A percentile compares a stretch with the other conserved stretches of the same genome.
phyloP scores from a whole-genome alignment of 2,797 vertebrate genomes.

The Argentina silus region DNA sequence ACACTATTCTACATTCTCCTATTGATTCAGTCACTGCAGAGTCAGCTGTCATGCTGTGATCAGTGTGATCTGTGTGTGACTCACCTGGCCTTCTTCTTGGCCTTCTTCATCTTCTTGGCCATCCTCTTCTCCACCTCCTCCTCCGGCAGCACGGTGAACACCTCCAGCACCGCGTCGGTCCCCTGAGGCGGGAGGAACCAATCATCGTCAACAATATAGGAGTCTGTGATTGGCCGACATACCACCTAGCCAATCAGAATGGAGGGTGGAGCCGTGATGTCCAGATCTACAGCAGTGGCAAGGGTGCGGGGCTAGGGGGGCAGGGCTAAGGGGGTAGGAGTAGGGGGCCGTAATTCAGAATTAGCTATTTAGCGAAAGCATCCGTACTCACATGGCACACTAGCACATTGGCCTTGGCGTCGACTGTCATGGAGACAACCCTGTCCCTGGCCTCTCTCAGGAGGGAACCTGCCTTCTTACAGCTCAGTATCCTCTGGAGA shows the following conservation, averaged over 20 bases:
- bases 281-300: too few species aligned
- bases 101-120: conserved; percentile 89
- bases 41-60: too few species aligned
- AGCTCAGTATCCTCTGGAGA: conserved; percentile 84
- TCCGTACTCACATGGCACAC: conserved; percentile 91
- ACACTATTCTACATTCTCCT: background rate
- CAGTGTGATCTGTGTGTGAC: conserved; percentile 25
- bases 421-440: conserved; percentile 84
- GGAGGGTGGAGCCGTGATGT: too few species aligned
- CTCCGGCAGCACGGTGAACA: conserved; percentile 87
- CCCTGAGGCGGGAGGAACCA: conserved; percentile 73
- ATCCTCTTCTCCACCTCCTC: conserved; percentile 86
- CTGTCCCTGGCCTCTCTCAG: conserved; percentile 90
- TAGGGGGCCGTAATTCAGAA: too few species aligned
- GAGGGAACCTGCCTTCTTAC: conserved; percentile 88
- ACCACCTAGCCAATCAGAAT: too few species aligned
- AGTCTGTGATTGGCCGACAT: too few species aligned
- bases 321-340: too few species aligned
- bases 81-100: conserved; percentile 90
- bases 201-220: background rate
- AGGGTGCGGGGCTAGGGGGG: too few species aligned
- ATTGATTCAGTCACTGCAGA: background rate
- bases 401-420: conserved; percentile 82
- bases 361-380: too few species aligned
- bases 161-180: conserved; percentile 85